Percentiles rank a stretch among this genome's conserved stretches.
Conservation (phyloP, 2,113 vertebrate species). For the Australoheros scitulus region DNA sequence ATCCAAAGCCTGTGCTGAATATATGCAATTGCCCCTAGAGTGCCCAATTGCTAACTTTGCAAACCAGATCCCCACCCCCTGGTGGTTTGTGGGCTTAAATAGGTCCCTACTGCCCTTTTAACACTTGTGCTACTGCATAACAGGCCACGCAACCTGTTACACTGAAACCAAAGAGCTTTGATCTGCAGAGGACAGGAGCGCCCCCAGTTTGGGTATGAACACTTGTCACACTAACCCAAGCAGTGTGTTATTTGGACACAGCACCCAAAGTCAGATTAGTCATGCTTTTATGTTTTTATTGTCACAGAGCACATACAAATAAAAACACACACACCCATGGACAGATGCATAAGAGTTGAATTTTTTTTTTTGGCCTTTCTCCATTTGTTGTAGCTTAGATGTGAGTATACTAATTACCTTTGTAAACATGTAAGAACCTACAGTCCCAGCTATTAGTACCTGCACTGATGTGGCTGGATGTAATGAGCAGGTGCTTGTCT, state of each 20-base stretch:
- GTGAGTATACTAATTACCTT: constrained; percentile 12
- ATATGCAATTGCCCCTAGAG: constrained; percentile 59
- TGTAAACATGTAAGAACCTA: constrained; percentile 31
- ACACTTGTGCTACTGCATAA: constrained; percentile 69
- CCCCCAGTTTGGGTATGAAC: constrained; percentile 14
- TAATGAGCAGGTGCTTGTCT: constrained; percentile 73
- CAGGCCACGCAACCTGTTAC: constrained; percentile 51
- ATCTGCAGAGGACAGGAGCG: constrained; percentile 46
- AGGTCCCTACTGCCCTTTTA: constrained; percentile 75
- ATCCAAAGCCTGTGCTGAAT: constrained; percentile 51
- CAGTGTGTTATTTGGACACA: constrained; percentile 15
- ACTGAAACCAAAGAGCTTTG: constrained; percentile 46
- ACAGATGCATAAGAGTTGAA: background rate
- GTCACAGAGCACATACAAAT: background rate
- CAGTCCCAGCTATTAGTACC: constrained; percentile 48
- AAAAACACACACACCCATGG: background rate
- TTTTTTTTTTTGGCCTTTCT: background rate
- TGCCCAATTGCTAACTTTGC: constrained; percentile 61
- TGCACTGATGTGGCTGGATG: constrained; percentile 56
- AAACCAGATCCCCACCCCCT: constrained; percentile 50
- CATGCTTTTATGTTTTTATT: background rate
- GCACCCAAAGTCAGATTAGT: accelerated
- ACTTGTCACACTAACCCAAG: constrained; percentile 44
- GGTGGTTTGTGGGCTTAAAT: constrained; percentile 69
- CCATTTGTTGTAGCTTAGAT: background rate